Evolutionary conservation across 2,113 vertebrate species (phyloP).

Genomic region (Petrocephalus zakoni): DNA sequence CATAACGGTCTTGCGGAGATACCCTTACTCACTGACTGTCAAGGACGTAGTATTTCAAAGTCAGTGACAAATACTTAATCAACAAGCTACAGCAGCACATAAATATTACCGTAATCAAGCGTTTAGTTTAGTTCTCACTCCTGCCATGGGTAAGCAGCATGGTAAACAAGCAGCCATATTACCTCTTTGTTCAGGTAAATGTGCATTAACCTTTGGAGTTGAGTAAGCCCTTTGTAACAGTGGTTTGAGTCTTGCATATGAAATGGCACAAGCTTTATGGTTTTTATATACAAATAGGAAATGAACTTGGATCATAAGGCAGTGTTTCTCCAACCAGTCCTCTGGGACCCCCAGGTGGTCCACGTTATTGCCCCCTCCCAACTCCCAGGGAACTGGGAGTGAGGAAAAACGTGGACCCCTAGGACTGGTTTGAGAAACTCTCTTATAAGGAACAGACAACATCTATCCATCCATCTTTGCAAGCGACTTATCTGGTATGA

Average conservation of each 20-base stretch:
- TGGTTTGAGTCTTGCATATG: neutral
- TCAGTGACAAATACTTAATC: constrained; percentile 55
- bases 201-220: neutral
- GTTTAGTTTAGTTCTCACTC: constrained; percentile 30
- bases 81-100: constrained; percentile 51
- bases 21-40: constrained; percentile 57
- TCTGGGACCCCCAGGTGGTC: too few relatives aligned
- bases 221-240: neutral
- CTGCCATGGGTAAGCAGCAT: neutral
- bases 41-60: constrained; percentile 48
- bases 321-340: too few relatives aligned
- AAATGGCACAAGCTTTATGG: neutral
- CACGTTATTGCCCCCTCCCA: too few relatives aligned
- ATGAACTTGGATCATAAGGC: neutral
- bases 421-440: too few relatives aligned
- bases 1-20: neutral
- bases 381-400: too few relatives aligned
- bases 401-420: too few relatives aligned
- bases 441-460: too few relatives aligned
- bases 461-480: neutral
- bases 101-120: constrained; percentile 59
- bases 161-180: neutral
- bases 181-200: neutral
- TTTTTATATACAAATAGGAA: neutral
- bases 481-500: neutral